phyloP scores from a whole-genome alignment of 2,888 invertebrate genomes.

The Dexiosoma caninum region DNA sequence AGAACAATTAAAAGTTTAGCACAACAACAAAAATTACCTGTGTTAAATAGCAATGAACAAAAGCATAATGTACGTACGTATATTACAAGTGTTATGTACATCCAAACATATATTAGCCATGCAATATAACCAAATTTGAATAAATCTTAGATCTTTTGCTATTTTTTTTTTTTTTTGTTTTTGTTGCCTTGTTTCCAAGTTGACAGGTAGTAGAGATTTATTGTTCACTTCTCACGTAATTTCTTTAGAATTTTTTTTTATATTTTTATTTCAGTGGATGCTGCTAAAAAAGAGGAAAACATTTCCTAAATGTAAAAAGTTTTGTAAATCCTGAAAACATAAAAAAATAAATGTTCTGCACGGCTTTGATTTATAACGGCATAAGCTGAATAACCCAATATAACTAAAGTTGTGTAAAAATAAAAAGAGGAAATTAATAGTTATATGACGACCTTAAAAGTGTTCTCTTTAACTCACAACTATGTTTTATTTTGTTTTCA shows the following conservation, averaged over 20 bases:
- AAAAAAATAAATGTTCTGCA: neutral
- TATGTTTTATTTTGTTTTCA: too few relatives aligned
- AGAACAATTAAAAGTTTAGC: neutral
- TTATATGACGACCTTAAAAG: too few relatives aligned
- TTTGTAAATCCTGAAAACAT: constrained; percentile 5
- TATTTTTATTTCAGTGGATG: neutral
- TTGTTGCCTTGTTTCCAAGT: constrained; percentile 24
- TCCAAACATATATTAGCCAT: neutral
- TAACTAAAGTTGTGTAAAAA: too few relatives aligned
- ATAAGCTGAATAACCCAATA: too few relatives aligned
- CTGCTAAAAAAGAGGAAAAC: neutral
- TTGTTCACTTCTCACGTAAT: constrained; percentile 38
- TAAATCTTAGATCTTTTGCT: neutral
- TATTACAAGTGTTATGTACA: too few relatives aligned
- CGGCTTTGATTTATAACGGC: too few relatives aligned
- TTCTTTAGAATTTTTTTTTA: constrained; percentile 16
- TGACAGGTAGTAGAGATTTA: constrained; percentile 53
- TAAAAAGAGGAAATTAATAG: too few relatives aligned
- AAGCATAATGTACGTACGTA: neutral
- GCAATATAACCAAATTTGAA: neutral
- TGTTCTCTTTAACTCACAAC: too few relatives aligned
- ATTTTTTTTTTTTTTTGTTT: neutral
- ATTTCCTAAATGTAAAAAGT: neutral
- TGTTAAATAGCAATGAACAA: constrained; percentile 1
- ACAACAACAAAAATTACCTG: neutral